These are phyloP conservation scores for Sebastolobus alascanus DNA, from an alignment of 2,797 vertebrate genomes.

Conservation along the genomic window DNA sequence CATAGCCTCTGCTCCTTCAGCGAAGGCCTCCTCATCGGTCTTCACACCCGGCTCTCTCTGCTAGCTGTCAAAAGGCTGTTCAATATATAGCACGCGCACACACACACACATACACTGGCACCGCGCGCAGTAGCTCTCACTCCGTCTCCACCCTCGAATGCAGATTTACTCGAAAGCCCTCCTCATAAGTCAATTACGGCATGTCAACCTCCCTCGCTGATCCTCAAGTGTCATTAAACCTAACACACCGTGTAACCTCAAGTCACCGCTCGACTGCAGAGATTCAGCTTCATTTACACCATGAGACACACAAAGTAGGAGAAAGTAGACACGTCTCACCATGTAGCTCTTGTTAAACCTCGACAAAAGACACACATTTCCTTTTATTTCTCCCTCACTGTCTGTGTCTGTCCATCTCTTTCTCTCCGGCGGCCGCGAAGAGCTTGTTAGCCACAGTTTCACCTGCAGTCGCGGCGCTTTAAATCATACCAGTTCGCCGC, in stretches of 20 bases:
- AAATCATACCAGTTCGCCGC: slow-evolving; percentile 47
- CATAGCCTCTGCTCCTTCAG: slow-evolving; percentile 51
- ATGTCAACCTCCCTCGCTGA: slow-evolving; percentile 51
- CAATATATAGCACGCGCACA: neutral
- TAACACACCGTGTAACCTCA: slow-evolving; percentile 54
- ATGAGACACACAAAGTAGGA: slow-evolving; percentile 17
- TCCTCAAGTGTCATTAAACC: slow-evolving; percentile 58
- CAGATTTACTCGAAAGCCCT: slow-evolving; percentile 44
- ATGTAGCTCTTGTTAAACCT: neutral
- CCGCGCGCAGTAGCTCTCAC: neutral
- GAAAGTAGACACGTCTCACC: slow-evolving; percentile 18
- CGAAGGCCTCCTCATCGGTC: slow-evolving; percentile 40
- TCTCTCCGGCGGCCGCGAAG: slow-evolving; percentile 6
- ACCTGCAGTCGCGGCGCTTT: slow-evolving; percentile 27
- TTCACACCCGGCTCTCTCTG: slow-evolving; percentile 26
- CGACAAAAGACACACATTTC: slow-evolving; percentile 14
- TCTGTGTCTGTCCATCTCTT: slow-evolving; percentile 14
- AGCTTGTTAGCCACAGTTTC: slow-evolving; percentile 44
- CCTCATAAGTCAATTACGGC: slow-evolving; percentile 49
- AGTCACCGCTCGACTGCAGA: slow-evolving; percentile 30
- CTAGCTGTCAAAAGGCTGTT: slow-evolving; percentile 51
- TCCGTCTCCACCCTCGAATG: slow-evolving; percentile 10
- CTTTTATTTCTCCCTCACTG: neutral
- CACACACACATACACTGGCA: neutral
- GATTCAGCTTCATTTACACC: slow-evolving; percentile 44